Evolutionary conservation across 1,140 invertebrate genomes (phyloP), one percentile per base, ranked within the genome.

Genomic region (Aphelenchoides fujianensis): DNA sequence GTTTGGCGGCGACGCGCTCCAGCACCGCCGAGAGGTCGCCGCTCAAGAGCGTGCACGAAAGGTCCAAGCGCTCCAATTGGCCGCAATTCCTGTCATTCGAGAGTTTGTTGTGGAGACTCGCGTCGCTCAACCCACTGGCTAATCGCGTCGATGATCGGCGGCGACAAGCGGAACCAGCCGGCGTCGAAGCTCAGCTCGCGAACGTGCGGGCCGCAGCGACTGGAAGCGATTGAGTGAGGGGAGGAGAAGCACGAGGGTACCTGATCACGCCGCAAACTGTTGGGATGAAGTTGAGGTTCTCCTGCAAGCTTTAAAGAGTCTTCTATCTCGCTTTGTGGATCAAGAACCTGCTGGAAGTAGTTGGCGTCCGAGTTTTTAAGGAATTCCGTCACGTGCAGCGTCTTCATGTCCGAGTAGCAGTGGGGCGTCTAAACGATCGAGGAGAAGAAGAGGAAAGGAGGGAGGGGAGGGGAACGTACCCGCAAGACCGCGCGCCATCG

Each of bases 201-300:
- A 2, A 75, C 27, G 64, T 70, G 41, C 12, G 74, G 74, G 0
- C 74, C 74, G 12, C 52, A 55, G 41, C 74, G 76, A 5, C 48
- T 35, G n/a, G n/a, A n/a, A n/a, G n/a, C n/a, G n/a, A n/a, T n/a
- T n/a, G n/a, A n/a, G n/a, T n/a, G n/a, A n/a, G n/a, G n/a, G n/a
- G n/a, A n/a, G n/a, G n/a, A n/a, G n/a, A n/a, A n/a, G n/a, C n/a
- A n/a, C n/a, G n/a, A n/a, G n/a, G n/a, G n/a, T n/a, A n/a, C n/a
- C n/a, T n/a, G n/a, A 75, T 32, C 28, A 75, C 41, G 1, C 74
- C 74, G 2, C 28, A 19, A 32, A 74, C 37, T 23, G 34, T 63
- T 27, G 54, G 72, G 32, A 61, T 52, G 54, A 75, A 72, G 32
- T 7, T 27, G 1, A 53, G 0, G 28, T 62, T 74, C 36, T 63